Base-by-base conservation (phyloP, 2,888 invertebrate genomes). In the Cylloceria caligata region DNA sequence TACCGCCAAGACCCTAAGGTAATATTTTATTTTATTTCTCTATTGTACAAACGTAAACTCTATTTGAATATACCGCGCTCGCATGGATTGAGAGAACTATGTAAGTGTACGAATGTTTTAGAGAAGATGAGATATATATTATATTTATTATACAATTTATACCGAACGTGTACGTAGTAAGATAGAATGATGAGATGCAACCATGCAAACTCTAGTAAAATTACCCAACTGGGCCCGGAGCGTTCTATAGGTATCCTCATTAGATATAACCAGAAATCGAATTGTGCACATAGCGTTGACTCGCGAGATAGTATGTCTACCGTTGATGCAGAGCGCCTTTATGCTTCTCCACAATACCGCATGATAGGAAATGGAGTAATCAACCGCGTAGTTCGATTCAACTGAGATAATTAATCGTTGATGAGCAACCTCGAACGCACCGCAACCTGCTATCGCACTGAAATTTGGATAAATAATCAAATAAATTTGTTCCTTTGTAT, bases 1-100 rank as follows among this genome's bases (percentile, higher is more conserved):
- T 83, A 94, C 94, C 82, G 95, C 94, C 83, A 95, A 95, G 91
- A 95, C 95, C 81, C 94, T 97, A 86, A 96, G 96, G 97, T 96
- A 93, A 91, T 75, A 69, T 62, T 47, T 39, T 30, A 62, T 72
- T 72, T 72, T 34, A 0, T 60, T 57, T 75, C 4, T 7, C 42
- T 24, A 30, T 57, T 71, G 1, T 34, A 34, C 2, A n/a, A 45
- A 45, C 30, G 30, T 30, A 30, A 30, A 45, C 3, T 11, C 3
- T 16, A n/a, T 11, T 7, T 3, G 45, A 60, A 47, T 21, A 39
- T 57, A 39, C 16, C 16, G 2, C 30, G 34, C 52, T 47, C 11
- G 36, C 34, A 21, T 55, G 13, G 13, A 13, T 13, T 5, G 34
- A 47, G 30, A 4, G n/a, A 45, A 11, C 6, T 42, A 64, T 6